Evolutionary conservation across 92 coral and sea anemone genomes (phyloP).

Genomic region (Virgularia gustaviana): DNA sequence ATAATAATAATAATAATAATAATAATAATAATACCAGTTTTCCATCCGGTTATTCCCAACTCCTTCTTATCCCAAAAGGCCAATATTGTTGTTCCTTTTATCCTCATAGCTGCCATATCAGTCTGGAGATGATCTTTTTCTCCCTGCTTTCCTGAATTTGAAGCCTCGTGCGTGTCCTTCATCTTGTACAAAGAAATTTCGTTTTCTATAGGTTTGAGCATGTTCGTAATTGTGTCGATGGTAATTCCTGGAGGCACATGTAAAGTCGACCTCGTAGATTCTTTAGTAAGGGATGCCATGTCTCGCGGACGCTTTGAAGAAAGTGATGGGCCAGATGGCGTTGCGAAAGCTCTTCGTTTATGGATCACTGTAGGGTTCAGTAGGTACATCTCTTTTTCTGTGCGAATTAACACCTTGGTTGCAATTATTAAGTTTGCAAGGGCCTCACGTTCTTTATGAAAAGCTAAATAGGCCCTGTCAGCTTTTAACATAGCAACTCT

Average conservation of each 20-base stretch:
- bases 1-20: no score
- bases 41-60: constrained; percentile 49
- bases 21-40: no score
- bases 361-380: constrained; percentile 35
- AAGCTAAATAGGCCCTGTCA: constrained; percentile 46
- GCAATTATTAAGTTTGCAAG: constrained; percentile 39
- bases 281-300: constrained; percentile 29
- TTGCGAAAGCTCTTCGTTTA: constrained; percentile 35
- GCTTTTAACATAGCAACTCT: constrained; percentile 57
- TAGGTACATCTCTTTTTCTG: constrained; percentile 27
- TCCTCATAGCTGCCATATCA: no score
- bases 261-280: constrained; percentile 16
- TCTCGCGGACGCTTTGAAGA: constrained; percentile 36
- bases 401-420: constrained; percentile 18
- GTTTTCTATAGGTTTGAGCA: constrained; percentile 11
- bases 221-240: constrained; percentile 29
- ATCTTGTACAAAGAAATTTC: constrained; percentile 19
- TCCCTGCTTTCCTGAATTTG: no score
- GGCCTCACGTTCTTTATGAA: constrained; percentile 50
- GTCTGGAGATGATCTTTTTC: neutral
- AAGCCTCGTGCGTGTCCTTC: no score
- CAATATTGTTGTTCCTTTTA: constrained; percentile 39
- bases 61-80: constrained; percentile 46
- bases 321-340: constrained; percentile 23
- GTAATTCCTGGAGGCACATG: constrained; percentile 12